Conservation (phyloP, 2,797 vertebrate genomes). For the Takifugu ocellatus region DNA sequence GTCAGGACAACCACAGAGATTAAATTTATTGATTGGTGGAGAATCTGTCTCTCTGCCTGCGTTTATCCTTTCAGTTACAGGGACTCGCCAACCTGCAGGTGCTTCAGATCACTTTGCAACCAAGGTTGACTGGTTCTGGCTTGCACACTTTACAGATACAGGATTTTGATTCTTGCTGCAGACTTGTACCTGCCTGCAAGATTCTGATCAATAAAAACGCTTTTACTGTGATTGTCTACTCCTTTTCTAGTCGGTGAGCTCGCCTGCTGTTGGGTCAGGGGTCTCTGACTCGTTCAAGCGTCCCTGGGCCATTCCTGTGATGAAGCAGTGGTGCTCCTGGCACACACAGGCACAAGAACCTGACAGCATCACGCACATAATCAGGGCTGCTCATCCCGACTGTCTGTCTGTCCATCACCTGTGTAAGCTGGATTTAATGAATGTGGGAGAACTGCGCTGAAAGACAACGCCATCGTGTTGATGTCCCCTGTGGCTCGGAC, state of each 20-base stretch:
- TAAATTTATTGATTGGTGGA: slow-evolving; percentile 41
- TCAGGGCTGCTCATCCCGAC: not conserved
- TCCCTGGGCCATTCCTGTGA: slow-evolving; percentile 2
- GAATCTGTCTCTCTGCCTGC: slow-evolving; percentile 14
- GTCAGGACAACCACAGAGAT: slow-evolving; percentile 30
- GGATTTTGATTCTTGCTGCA: slow-evolving; percentile 3
- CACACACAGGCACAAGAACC: slow-evolving; percentile 23
- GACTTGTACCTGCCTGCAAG: too few species aligned
- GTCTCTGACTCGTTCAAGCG: slow-evolving; percentile 16
- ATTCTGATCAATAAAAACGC: not conserved
- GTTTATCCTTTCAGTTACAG: slow-evolving; percentile 41
- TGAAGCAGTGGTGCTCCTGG: slow-evolving; percentile 19
- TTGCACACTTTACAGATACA: not conserved
- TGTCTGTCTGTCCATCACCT: not conserved
- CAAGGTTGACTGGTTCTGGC: slow-evolving; percentile 13
- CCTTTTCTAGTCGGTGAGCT: not conserved
- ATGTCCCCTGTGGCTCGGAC: not conserved
- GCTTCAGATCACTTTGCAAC: slow-evolving; percentile 15
- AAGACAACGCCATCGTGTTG: not conserved
- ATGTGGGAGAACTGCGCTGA: not conserved
- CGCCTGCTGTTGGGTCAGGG: too few species aligned
- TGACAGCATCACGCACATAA: not conserved
- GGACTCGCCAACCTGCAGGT: not conserved
- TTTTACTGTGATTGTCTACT: not conserved
- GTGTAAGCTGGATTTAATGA: slow-evolving; percentile 5